These are phyloP conservation scores for Drosophila helvetica DNA, from an alignment of 2,888 invertebrate genomes.

Conservation along the genomic window DNA sequence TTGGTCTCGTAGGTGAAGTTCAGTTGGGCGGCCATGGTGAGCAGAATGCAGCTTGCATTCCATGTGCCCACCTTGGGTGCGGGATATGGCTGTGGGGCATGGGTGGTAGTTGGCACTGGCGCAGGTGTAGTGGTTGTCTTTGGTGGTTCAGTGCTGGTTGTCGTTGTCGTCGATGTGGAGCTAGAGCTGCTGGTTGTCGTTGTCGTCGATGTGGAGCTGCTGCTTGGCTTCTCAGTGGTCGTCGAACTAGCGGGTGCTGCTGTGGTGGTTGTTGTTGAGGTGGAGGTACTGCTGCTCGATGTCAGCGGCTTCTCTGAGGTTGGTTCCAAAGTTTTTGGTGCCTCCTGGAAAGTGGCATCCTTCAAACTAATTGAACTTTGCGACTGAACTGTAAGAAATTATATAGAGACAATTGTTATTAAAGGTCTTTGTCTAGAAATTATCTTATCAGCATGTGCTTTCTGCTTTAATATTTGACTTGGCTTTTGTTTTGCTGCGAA, in stretches of 20 bases:
- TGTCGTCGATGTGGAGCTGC: constrained; percentile 27
- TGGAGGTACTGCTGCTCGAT: constrained; percentile 26
- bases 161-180: constrained; percentile 33
- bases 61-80: constrained; percentile 84
- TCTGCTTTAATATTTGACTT: background rate
- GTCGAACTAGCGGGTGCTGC: constrained; percentile 6
- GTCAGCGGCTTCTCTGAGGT: constrained; percentile 10
- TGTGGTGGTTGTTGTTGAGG: constrained; percentile 17
- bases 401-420: background rate
- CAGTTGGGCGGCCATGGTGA: constrained; percentile 88
- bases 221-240: constrained; percentile 45
- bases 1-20: constrained; percentile 85
- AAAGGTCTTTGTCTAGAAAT: background rate
- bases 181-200: constrained; percentile 46
- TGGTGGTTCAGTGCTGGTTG: constrained; percentile 41
- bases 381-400: constrained; percentile 43
- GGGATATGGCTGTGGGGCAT: constrained; percentile 80
- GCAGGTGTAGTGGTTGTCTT: constrained; percentile 71
- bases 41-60: constrained; percentile 87
- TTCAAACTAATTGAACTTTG: constrained; percentile 43
- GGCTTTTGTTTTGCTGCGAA: background rate
- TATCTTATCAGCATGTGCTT: background rate
- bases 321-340: background rate
- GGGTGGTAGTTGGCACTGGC: constrained; percentile 75
- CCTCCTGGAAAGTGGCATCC: constrained; percentile 30